These are phyloP conservation scores for Tenebrosternarchus preto DNA, from an alignment of 2,113 vertebrate species.

Conservation along the genomic window DNA sequence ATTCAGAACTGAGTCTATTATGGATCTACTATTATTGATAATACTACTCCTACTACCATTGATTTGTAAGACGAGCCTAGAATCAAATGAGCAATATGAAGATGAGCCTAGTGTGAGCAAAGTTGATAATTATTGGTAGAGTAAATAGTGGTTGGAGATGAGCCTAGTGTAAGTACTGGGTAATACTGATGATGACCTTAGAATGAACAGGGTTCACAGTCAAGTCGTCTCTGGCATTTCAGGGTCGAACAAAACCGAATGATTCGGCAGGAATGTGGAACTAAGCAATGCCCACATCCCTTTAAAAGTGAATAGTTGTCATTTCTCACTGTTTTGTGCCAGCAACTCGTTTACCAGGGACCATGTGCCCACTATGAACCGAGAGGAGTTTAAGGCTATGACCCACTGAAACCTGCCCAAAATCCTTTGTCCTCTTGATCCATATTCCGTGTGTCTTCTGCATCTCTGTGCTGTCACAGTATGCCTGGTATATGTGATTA, in stretches of 20 bases:
- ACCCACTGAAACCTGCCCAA: conserved; percentile 13
- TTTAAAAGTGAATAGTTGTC: too few relatives aligned
- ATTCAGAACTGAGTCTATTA: too few relatives aligned
- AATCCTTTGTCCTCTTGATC: conserved; percentile 40
- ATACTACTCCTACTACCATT: too few relatives aligned
- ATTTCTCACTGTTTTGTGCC: conserved; percentile 34
- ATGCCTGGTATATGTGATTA: neutral
- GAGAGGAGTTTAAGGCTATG: conserved; percentile 30
- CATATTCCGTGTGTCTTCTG: conserved; percentile 2
- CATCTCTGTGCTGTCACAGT: neutral
- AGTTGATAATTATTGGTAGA: neutral
- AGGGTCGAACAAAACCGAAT: conserved; percentile 13
- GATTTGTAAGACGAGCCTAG: conserved; percentile 3
- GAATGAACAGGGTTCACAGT: too few relatives aligned
- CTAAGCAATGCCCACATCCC: conserved; percentile 20
- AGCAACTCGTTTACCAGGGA: conserved; percentile 31
- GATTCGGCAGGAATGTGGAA: conserved; percentile 3
- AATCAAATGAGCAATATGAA: neutral
- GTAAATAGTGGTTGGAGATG: neutral
- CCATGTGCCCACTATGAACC: neutral
- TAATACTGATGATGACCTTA: neutral
- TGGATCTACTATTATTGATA: too few relatives aligned
- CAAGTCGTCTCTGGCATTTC: neutral
- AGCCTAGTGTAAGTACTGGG: neutral
- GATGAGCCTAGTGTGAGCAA: neutral